These are phyloP conservation scores for Nansenia antarctica DNA, from an alignment of 2,113 vertebrate species.

Conservation along the genomic window DNA sequence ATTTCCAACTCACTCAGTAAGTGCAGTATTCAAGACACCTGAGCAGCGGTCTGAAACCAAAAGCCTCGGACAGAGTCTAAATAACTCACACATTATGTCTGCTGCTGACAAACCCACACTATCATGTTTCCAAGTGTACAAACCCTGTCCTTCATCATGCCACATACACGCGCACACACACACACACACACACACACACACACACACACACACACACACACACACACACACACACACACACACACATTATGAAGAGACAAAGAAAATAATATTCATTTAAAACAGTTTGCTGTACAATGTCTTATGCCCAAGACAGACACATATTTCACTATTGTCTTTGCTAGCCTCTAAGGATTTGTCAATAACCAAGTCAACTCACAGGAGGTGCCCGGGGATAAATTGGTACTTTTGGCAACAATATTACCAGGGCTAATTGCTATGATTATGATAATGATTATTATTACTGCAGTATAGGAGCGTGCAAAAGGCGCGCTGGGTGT, in stretches of 20 bases:
- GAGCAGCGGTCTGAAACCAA: constrained; percentile 41
- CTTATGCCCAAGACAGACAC: neutral
- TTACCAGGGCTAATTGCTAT: constrained; percentile 67
- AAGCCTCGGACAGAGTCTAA: constrained; percentile 47
- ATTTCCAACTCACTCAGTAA: constrained; percentile 42
- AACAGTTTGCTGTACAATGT: neutral
- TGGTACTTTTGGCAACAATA: constrained; percentile 65
- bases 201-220: neutral
- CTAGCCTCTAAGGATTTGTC: constrained; percentile 35
- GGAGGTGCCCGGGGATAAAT: constrained; percentile 43
- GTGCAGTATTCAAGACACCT: constrained; percentile 48
- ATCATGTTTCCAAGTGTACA: constrained; percentile 50
- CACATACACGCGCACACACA: neutral
- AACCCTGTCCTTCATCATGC: constrained; percentile 22
- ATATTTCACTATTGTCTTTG: neutral
- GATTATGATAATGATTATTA: constrained; percentile 70
- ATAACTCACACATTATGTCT: constrained; percentile 68
- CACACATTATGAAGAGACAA: neutral
- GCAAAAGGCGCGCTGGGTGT: constrained; percentile 21
- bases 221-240: neutral
- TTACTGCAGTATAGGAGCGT: constrained; percentile 38
- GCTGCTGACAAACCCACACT: constrained; percentile 55
- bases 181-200: neutral
- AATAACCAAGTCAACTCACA: constrained; percentile 41
- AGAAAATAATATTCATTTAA: neutral